Percentiles rank a stretch among this genome's conserved stretches.
Conservation (phyloP, 2,888 invertebrate genomes). For the Megaustenia siamemsis region DNA sequence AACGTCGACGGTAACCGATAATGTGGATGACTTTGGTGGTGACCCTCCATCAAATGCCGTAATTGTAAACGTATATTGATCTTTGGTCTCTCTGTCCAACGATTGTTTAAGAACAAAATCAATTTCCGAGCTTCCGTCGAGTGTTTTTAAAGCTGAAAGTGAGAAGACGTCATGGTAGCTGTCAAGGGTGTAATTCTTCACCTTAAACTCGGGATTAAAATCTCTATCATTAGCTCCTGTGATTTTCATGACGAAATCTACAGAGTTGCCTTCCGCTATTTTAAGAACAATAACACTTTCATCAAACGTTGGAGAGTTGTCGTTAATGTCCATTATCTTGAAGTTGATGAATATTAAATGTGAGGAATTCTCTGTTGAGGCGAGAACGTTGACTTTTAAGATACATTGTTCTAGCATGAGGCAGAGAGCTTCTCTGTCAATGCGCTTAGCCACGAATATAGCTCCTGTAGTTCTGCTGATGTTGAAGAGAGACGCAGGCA, state of each 20-base stretch:
- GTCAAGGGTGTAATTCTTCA: slow-evolving; percentile 51
- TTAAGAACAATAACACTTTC: slow-evolving; percentile 24
- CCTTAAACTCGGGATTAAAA: slow-evolving; percentile 44
- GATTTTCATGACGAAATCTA: slow-evolving; percentile 46
- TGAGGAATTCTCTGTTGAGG: slow-evolving; percentile 30
- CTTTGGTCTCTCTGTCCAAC: slow-evolving; percentile 89
- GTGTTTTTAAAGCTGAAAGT: slow-evolving; percentile 47
- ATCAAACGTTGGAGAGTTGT: slow-evolving; percentile 92
- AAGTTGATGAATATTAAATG: slow-evolving; percentile 83
- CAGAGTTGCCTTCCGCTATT: slow-evolving; percentile 49
- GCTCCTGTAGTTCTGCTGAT: slow-evolving; percentile 49
- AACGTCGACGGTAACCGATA: slow-evolving; percentile 87
- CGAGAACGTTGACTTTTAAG: slow-evolving; percentile 49
- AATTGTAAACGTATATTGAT: slow-evolving; percentile 89
- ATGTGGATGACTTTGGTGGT: slow-evolving; percentile 87
- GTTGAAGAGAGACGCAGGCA: slow-evolving; percentile 50
- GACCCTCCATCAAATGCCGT: slow-evolving; percentile 88
- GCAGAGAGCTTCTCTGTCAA: slow-evolving; percentile 55
- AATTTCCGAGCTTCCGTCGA: slow-evolving; percentile 82
- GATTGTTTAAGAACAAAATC: slow-evolving; percentile 90
- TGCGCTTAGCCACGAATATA: slow-evolving; percentile 48
- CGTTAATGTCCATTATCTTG: slow-evolving; percentile 96
- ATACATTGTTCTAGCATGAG: slow-evolving; percentile 43
- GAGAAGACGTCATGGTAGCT: slow-evolving; percentile 87
- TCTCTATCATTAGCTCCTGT: slow-evolving; percentile 55